Evolutionary conservation across 2,113 vertebrate species (phyloP), one percentile per base, ranked within the genome.

Genomic region (Odocoileus hemionus): DNA sequence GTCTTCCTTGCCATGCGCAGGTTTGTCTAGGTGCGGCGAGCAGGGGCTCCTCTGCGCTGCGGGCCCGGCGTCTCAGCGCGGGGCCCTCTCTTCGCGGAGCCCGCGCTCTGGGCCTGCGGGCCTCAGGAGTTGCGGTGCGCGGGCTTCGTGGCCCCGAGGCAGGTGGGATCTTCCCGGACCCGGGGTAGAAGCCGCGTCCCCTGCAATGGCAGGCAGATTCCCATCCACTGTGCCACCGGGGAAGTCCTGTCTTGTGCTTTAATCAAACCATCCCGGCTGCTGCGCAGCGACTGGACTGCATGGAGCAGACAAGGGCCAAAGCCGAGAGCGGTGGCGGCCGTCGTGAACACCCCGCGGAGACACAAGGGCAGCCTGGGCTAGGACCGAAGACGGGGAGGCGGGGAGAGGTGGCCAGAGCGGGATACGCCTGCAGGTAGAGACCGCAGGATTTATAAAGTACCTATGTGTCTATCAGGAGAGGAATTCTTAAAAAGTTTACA

Each of bases 61-160:
- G 11, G 19, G 9, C 2, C 19, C 5, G 2, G n/a, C 21, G 0
- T 6, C 36, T 25, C 0, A 0, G n/a, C 0, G 1, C 67, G 6
- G 9, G n/a, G 21, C 21, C n/a, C 67, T 74, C 67, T 74, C 10
- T 3, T 21, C 12, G 67, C 36, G 0, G 67, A 25, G 67, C 19
- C 4, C 0, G 19, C 1, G 2, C 67, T 39, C n/a, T 6, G 36
- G 67, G 36, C 5, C 0, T 2, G 8, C 19, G 9, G 67, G 47
- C 47, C 47, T 3, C 47, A 47, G 45, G 45, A 47, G 45, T 45
- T 45, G 45, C 45, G 45, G 45, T 45, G 45, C 45, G 45, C 45
- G 45, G 67, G 19, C 36, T 74, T 74, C 36, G 36, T 6, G 36
- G 67, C 36, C 39, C 67, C 21, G 21, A 39, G n/a, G 21, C 67